Evolutionary conservation across 1,140 invertebrate species (phyloP), one percentile per base, ranked within the genome.

Genomic region (Asbolus verrucosus): DNA sequence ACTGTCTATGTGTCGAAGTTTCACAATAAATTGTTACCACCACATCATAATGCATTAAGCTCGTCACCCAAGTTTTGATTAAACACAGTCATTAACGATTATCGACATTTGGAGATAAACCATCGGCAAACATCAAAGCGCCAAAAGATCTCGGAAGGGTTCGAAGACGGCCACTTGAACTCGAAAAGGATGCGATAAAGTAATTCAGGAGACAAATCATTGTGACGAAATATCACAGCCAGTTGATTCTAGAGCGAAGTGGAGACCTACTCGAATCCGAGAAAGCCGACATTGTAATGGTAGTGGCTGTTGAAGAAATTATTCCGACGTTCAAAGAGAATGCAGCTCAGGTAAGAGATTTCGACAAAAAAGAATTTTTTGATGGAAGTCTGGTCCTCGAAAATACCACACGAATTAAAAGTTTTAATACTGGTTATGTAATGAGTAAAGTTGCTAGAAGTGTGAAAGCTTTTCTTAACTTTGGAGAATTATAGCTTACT

Each of bases 11-110:
- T 1, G 18, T 38, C 21, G 8, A 41, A 63, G 6, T 38, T 39
- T 16, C 14, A 38, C 61, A 24, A 39, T 63, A 41, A 21, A 63
- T 63, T 30, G 61, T 63, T 41, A 63, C 61, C 21, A 62, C 14
- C 15, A 24, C 46, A 13, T 31, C 21, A 11, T 54, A 54, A 54
- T 54, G 21, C 19, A 54, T 54, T 24, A 54, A 54, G 11, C 46
- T 9, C 9, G 19, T 54, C 46, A 54, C n/a, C 18, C 15, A 27
- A 54, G 46, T 54, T 54, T 54, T 15, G 19, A 54, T 54, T 54
- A 54, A 54, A 54, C 21, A 54, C 21, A 9, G 21, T 54, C 46
- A 54, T 54, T 54, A 54, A 54, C 14, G 46, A 54, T 54, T 21
- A 50, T 50, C 11, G 21, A 13, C 19, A 19, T n/a, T n/a, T n/a